These are phyloP conservation scores for Macroglossus sobrinus DNA, from an alignment of 2,113 vertebrate genomes.

Conservation along the genomic window DNA sequence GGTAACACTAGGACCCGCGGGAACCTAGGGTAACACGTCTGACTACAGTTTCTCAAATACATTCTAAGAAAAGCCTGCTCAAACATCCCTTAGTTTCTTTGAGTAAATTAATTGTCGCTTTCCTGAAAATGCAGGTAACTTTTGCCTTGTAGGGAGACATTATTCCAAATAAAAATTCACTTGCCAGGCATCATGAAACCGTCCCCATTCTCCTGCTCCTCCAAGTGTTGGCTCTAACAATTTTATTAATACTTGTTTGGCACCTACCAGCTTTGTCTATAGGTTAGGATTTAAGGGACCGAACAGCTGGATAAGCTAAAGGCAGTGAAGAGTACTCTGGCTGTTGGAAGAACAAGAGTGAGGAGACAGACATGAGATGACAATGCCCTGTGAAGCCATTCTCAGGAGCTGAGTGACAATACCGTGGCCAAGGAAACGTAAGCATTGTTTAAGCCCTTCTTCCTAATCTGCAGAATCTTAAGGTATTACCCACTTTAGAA, in stretches of 20 bases:
- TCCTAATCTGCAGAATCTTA: not conserved
- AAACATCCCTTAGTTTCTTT: not conserved
- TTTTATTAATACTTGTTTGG: not conserved
- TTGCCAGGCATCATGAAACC: not conserved
- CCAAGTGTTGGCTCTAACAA: not conserved
- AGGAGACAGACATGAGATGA: not conserved
- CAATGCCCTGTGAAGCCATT: not conserved
- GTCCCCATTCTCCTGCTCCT: not conserved
- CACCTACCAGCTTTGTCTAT: not conserved
- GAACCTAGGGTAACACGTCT: not conserved
- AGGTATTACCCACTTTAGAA: not conserved
- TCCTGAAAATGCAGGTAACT: not conserved
- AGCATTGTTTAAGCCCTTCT: rapidly evolving
- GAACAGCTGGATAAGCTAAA: not conserved
- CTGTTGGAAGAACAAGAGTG: not conserved
- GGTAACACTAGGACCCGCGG: not conserved
- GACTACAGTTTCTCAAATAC: not conserved
- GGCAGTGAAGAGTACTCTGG: not conserved
- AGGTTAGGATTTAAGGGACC: not conserved
- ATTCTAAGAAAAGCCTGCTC: not conserved
- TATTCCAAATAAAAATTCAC: not conserved
- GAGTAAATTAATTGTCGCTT: not conserved
- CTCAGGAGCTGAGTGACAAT: not conserved
- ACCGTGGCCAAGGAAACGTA: rapidly evolving
- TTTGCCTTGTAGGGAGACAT: not conserved